Conservation (phyloP, 2,113 vertebrate species). For the Tragelaphus imberbis region DNA sequence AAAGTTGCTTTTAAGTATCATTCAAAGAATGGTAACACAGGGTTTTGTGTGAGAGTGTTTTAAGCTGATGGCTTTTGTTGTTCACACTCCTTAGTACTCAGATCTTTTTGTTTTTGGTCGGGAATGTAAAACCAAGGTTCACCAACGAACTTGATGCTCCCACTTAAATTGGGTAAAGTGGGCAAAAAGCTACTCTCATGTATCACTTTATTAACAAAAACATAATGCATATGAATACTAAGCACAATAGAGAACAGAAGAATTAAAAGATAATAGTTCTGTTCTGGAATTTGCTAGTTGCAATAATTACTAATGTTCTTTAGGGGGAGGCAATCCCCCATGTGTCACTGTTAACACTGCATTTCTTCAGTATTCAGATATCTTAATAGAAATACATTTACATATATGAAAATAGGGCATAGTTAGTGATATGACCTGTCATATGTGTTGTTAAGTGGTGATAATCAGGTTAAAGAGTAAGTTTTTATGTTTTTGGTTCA, state of each 20-base stretch:
- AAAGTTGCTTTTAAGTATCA: conserved; percentile 31
- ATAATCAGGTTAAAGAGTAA: neutral
- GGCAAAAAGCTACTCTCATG: conserved; percentile 14
- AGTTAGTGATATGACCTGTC: neutral
- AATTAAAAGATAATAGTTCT: conserved; percentile 11
- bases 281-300: conserved; percentile 58
- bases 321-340: conserved; percentile 71
- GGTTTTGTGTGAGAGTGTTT: conserved; percentile 32
- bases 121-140: neutral
- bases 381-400: neutral
- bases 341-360: conserved; percentile 37
- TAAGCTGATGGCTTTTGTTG: neutral
- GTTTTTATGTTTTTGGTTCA: conserved; percentile 26
- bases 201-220: conserved; percentile 25
- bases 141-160: conserved; percentile 14
- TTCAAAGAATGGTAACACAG: conserved; percentile 7
- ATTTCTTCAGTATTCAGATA: conserved; percentile 32
- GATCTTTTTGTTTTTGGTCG: neutral
- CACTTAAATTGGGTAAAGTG: conserved; percentile 18
- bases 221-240: neutral
- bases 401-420: neutral
- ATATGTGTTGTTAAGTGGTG: neutral
- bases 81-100: neutral
- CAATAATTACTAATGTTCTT: conserved; percentile 73
- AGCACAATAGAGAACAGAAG: neutral